These are phyloP conservation scores for Cranoglanis bouderius DNA, from an alignment of 2,113 vertebrate genomes.

Conservation along the genomic window DNA sequence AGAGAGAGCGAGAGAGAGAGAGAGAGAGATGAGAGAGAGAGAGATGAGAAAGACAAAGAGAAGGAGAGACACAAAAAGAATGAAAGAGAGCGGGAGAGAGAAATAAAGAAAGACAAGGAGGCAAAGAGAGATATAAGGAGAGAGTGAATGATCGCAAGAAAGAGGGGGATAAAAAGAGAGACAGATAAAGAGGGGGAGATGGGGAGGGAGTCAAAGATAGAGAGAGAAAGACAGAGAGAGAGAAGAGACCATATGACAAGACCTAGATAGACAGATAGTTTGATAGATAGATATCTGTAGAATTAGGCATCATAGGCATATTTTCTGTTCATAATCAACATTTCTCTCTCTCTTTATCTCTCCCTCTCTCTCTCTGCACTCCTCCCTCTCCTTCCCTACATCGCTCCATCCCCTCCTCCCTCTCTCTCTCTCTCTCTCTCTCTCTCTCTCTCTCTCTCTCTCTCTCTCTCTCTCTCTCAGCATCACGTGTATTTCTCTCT, in stretches of 20 bases:
- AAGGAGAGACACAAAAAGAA: background rate
- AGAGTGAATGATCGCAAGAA: too few species aligned
- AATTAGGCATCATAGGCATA: background rate
- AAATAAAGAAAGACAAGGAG: background rate
- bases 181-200: background rate
- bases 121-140: background rate
- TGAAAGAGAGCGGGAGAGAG: background rate
- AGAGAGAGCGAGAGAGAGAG: background rate
- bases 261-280: background rate
- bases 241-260: background rate
- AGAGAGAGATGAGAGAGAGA: background rate
- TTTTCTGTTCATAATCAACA: background rate
- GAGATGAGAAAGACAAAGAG: background rate
- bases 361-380: background rate
- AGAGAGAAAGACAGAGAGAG: conserved; percentile 8
- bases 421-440: conserved; percentile 26
- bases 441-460: conserved; percentile 30
- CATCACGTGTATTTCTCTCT: conserved; percentile 43
- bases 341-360: background rate
- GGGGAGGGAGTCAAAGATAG: too few species aligned
- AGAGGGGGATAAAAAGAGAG: background rate
- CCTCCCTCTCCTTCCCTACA: conserved; percentile 1
- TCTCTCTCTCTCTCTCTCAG: conserved; percentile 27
- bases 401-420: background rate
- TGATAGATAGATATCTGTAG: conserved; percentile 4